Conservation (phyloP, 2,113 vertebrate species). For the Nothoprocta pentlandii region DNA sequence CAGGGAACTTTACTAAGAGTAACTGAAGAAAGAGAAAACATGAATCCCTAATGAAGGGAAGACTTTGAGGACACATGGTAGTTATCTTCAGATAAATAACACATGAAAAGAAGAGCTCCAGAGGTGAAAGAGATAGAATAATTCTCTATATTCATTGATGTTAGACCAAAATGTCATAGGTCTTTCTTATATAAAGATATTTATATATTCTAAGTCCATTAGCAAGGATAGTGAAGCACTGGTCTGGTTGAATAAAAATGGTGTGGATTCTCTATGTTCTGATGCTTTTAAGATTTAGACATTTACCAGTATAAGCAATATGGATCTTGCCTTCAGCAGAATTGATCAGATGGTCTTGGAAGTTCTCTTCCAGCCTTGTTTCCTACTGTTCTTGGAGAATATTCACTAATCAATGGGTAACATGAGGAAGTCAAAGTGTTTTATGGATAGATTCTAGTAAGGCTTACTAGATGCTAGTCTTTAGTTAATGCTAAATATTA, state of each 20-base stretch:
- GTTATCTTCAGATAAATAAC: background rate
- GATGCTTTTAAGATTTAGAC: background rate
- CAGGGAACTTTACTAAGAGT: background rate
- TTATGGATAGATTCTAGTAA: background rate
- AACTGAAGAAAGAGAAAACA: background rate
- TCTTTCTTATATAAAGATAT: background rate
- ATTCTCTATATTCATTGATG: background rate
- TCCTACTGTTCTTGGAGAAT: background rate
- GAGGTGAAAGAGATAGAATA: background rate
- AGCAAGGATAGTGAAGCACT: background rate
- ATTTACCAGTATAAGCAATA: background rate
- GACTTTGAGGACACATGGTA: background rate
- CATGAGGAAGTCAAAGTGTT: background rate
- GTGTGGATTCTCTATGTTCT: background rate
- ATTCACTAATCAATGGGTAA: background rate
- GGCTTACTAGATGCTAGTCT: too few relatives aligned
- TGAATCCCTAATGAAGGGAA: background rate
- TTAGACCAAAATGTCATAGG: background rate
- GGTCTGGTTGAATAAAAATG: background rate
- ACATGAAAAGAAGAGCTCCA: background rate
- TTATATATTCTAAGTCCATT: background rate
- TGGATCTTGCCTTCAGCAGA: background rate
- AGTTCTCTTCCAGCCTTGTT: background rate
- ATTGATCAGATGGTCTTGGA: background rate
- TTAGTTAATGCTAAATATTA: background rate